phyloP scores from a whole-genome alignment of 2,797 vertebrate genomes.

The Sebastes matsubarae region DNA sequence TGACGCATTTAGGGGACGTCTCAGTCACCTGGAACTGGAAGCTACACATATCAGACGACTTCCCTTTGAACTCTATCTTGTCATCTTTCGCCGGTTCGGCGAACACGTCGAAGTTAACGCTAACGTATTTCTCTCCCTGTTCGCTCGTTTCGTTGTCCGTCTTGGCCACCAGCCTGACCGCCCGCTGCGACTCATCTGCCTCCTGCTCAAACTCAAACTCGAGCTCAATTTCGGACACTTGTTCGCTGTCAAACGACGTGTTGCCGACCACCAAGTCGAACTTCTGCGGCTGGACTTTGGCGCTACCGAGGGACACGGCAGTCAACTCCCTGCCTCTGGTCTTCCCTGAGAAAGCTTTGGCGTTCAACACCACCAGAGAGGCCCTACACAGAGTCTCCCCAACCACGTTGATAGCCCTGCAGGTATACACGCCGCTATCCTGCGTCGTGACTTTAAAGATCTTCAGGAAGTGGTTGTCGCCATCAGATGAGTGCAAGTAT shows the following conservation, averaged over 20 bases:
- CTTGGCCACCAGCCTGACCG: slow-evolving; percentile 83
- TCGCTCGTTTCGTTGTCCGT: slow-evolving; percentile 82
- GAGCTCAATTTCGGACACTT: slow-evolving; percentile 89
- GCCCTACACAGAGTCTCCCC: slow-evolving; percentile 93
- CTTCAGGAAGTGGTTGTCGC: slow-evolving; percentile 90
- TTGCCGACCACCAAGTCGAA: slow-evolving; percentile 87
- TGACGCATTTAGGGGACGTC: slow-evolving; percentile 88
- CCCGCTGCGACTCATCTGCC: slow-evolving; percentile 84
- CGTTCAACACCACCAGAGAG: slow-evolving; percentile 82
- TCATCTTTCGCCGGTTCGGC: slow-evolving; percentile 88
- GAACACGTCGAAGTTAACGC: slow-evolving; percentile 88
- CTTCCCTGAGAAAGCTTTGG: slow-evolving; percentile 75
- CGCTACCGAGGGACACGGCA: slow-evolving; percentile 73
- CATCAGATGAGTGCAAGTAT: slow-evolving; percentile 87
- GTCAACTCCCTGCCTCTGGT: slow-evolving; percentile 78
- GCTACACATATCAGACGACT: slow-evolving; percentile 88
- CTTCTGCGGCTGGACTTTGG: slow-evolving; percentile 80
- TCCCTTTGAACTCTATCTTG: slow-evolving; percentile 87
- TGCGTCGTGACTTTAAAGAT: slow-evolving; percentile 82
- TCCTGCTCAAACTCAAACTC: slow-evolving; percentile 89
- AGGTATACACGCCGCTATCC: slow-evolving; percentile 90
- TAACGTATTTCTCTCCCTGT: slow-evolving; percentile 85
- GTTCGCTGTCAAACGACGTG: slow-evolving; percentile 79
- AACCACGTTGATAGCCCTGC: slow-evolving; percentile 88
- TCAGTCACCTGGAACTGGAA: slow-evolving; percentile 95